phyloP scores from a whole-genome alignment of 2,113 vertebrate genomes.

The Syngnathoides biaculeatus region DNA sequence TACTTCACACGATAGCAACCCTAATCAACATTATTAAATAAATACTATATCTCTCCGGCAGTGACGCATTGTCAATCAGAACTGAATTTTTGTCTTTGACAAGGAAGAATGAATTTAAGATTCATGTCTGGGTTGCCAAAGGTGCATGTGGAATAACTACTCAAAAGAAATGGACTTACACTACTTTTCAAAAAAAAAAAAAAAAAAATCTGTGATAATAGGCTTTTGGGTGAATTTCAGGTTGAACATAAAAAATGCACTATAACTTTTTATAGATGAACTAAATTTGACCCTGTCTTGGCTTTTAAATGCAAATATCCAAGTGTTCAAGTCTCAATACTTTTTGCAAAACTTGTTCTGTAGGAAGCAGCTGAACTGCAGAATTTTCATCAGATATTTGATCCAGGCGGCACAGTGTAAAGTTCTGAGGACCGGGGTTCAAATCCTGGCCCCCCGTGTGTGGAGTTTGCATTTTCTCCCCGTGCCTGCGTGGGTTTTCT shows the following conservation, averaged over 20 bases:
- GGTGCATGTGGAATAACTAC: not conserved
- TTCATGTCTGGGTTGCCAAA: not conserved
- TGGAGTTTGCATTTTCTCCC: no score
- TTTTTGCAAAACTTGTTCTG: not conserved
- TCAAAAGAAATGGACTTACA: not conserved
- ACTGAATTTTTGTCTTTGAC: not conserved
- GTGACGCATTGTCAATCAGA: not conserved
- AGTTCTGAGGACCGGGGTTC: no score
- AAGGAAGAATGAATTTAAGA: not conserved
- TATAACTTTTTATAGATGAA: not conserved
- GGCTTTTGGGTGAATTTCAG: not conserved
- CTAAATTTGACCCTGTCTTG: not conserved
- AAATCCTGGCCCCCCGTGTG: no score
- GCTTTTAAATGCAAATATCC: not conserved
- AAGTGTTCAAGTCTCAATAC: not conserved
- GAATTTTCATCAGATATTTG: no score
- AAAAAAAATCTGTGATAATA: not conserved
- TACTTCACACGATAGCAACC: not conserved
- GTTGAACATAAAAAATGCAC: not conserved
- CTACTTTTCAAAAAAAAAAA: not conserved
- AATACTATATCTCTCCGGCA: not conserved
- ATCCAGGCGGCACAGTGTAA: no score
- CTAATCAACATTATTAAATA: not conserved
- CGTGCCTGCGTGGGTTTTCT: no score
- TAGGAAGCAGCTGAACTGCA: not conserved